Base-by-base conservation (phyloP, 2,797 vertebrate genomes). In the Malurus splendens region DNA sequence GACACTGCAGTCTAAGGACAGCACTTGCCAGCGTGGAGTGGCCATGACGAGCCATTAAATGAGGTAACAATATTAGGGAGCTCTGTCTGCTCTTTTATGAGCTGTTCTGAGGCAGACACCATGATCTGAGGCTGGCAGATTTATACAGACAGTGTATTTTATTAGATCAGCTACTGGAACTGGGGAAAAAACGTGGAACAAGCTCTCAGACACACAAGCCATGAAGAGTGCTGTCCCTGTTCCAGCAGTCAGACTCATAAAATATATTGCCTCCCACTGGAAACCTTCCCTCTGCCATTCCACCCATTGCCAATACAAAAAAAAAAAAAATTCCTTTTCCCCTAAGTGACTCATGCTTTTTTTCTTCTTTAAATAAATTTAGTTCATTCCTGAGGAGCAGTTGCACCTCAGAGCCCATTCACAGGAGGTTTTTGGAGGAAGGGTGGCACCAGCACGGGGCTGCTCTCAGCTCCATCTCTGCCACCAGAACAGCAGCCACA, bases 61-160 rank as follows among this genome's bases (percentile, higher is more conserved):
- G 32, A 73, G 78, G 65, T 28, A 44, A 41, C 33, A 54, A 3
- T 3, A 7, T 39, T 8, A 51, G 47, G 55, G 77, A 71, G 24
- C 50, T n/a, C 33, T 20, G 23, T 20, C 83, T 92, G 65, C 20
- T 79, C 9, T 20, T 86, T 82, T 91, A 86, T 82, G 32, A 56
- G 60, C 84, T 67, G 48, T 70, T 75, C 67, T 13, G 33, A 71
- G 64, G 54, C 72, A 77, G 86, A 64, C 75, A 12, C 0, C 30
- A 47, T 22, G 47, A 71, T 73, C 45, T 57, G 81, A 60, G 84
- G 41, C 44, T 56, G 47, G 16, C 5, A 79, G 81, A 92, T 87
- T 92, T 86, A 94, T 25, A 66, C 28, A 91, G 71, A 59, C 78
- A 55, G 25, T 48, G 27, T 36, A 23, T 85, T 92, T 91, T 82